phyloP scores from a whole-genome alignment of 2,797 vertebrate genomes.

The Tokudaia tokunoshimensis region DNA sequence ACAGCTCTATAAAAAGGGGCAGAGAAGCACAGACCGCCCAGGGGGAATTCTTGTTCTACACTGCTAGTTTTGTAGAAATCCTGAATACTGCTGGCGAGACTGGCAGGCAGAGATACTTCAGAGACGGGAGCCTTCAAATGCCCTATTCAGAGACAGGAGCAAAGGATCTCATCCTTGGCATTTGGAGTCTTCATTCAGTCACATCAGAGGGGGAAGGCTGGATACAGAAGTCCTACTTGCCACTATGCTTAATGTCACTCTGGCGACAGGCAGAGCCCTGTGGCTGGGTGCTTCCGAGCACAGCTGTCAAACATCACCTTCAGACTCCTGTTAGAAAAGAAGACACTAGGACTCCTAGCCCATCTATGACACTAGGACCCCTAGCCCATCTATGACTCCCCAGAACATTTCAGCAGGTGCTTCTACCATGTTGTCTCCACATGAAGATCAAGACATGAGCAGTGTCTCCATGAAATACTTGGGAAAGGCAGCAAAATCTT shows the following conservation, averaged over 20 bases:
- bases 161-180: neutral
- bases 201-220: neutral
- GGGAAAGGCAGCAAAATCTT: neutral
- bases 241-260: neutral
- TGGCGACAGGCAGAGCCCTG: neutral
- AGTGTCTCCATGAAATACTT: constrained; percentile 29
- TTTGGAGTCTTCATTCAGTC: neutral
- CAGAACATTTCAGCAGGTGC: neutral
- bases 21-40: neutral
- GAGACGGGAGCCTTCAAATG: neutral
- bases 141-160: neutral
- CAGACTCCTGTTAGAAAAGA: neutral
- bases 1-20: neutral
- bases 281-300: neutral
- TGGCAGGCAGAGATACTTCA: neutral
- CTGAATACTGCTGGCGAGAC: neutral
- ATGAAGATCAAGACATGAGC: neutral
- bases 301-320: neutral
- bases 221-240: neutral
- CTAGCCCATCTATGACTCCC: neutral
- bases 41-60: neutral
- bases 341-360: neutral
- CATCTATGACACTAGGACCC: neutral
- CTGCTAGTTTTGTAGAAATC: neutral
- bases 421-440: neutral